Evolutionary conservation across 2,797 vertebrate species (phyloP).

Genomic region (Macroramphosus scolopax): DNA sequence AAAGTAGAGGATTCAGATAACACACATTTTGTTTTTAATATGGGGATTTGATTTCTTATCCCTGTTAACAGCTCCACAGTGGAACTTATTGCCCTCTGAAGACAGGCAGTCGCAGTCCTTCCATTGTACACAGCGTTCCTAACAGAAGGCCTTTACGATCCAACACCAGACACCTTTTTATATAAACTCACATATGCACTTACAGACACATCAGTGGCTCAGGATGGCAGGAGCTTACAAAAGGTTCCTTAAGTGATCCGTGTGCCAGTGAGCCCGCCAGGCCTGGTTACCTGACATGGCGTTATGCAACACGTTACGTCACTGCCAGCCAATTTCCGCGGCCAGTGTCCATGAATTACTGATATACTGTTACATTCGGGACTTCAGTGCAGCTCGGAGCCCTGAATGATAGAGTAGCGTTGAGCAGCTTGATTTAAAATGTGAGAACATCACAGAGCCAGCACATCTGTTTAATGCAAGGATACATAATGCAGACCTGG

Average conservation of each 20-base stretch:
- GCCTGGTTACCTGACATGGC: constrained; percentile 62
- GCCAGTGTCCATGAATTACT: constrained; percentile 54
- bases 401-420: constrained; percentile 25
- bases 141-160: constrained; percentile 38
- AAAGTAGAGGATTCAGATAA: constrained; percentile 2
- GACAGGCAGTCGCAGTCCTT: constrained; percentile 16
- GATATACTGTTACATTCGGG: constrained; percentile 48
- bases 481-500: constrained; percentile 5
- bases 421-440: constrained; percentile 26
- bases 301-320: constrained; percentile 67
- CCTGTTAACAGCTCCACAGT: background rate
- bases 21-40: background rate
- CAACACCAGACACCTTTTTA: constrained; percentile 30
- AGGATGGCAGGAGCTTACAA: constrained; percentile 53
- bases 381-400: constrained; percentile 18
- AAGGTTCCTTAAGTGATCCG: constrained; percentile 64
- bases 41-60: constrained; percentile 5
- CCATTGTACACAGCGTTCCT: constrained; percentile 18
- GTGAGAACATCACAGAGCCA: constrained; percentile 7
- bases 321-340: constrained; percentile 49
- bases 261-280: constrained; percentile 35
- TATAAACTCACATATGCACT: constrained; percentile 10
- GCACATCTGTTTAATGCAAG: constrained; percentile 10
- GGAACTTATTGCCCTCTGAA: constrained; percentile 5
- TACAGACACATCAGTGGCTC: constrained; percentile 34